These are phyloP conservation scores for Cosmopolites sordidus DNA, from an alignment of 2,888 invertebrate genomes.

Conservation along the genomic window DNA sequence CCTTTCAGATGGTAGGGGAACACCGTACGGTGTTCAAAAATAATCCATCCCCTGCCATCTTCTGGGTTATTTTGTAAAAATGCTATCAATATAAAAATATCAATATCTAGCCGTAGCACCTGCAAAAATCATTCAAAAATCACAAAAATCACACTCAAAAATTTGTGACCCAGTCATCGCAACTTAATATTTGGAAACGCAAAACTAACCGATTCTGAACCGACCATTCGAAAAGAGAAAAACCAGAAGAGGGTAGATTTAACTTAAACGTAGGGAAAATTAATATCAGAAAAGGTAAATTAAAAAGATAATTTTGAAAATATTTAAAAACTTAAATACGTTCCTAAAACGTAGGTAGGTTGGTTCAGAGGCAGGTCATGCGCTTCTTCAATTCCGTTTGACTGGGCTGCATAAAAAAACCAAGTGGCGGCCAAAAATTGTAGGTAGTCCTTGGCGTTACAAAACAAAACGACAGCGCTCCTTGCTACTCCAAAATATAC, in stretches of 20 bases:
- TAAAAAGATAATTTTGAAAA: no score
- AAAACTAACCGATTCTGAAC: no score
- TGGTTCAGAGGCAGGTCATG: no score
- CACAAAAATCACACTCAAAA: constrained; percentile 36
- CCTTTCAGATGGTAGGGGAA: constrained; percentile 17
- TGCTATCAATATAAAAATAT: constrained; percentile 27
- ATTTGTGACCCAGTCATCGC: constrained; percentile 8
- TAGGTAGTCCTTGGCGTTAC: constrained; percentile 44
- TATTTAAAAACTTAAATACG: no score
- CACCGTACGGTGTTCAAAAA: constrained; percentile 46
- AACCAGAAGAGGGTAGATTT: no score
- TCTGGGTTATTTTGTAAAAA: constrained; percentile 8
- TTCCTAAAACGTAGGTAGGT: no score
- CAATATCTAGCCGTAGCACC: constrained; percentile 36
- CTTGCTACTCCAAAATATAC: constrained; percentile 47
- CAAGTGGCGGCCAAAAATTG: constrained; percentile 39
- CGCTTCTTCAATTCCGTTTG: not conserved
- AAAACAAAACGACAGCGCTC: constrained; percentile 44
- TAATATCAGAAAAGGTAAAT: no score
- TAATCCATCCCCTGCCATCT: constrained; percentile 12
- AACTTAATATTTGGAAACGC: not conserved
- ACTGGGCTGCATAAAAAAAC: constrained; percentile 28
- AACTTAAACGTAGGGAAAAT: no score
- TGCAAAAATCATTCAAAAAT: constrained; percentile 50
- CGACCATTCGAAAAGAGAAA: no score